Evolutionary conservation across 1,140 invertebrate species (phyloP), one percentile per base, ranked within the genome.

Genomic region (Ctenoplectra terminalis): DNA sequence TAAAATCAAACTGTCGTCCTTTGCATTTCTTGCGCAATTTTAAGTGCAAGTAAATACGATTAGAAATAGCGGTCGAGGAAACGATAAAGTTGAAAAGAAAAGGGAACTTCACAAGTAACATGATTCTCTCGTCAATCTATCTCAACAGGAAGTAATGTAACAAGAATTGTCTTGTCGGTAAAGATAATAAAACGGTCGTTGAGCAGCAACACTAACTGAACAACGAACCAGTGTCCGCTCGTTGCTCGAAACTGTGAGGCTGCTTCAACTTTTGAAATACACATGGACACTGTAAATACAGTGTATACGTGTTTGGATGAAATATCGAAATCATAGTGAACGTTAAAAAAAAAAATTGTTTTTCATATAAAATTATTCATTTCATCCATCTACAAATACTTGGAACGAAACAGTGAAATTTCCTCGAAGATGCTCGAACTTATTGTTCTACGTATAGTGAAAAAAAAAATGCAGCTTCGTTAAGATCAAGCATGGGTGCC

Each of bases 171-270:
- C 46, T 23, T 17, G n/a, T 60, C 40, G 26, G 56, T 3, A 40
- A 64, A 34, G 60, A 40, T 75, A 63, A 63, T 63, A 23, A 74
- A 61, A 74, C 58, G 71, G 71, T 74, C 31, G 71, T n/a, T 48
- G 43, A 23, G n/a, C 23, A n/a, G n/a, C n/a, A n/a, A n/a, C n/a
- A 58, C 34, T 40, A 11, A 6, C 54, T 17, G 34, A 40, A 26
- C 2, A 40, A n/a, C n/a, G n/a, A n/a, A n/a, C n/a, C n/a, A n/a
- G n/a, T n/a, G n/a, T n/a, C n/a, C n/a, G n/a, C n/a, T n/a, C n/a
- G n/a, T n/a, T n/a, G n/a, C n/a, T n/a, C n/a, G n/a, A n/a, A n/a
- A n/a, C n/a, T n/a, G n/a, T n/a, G n/a, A n/a, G n/a, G n/a, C n/a
- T n/a, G n/a, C n/a, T n/a, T n/a, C n/a, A n/a, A n/a, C n/a, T n/a